A percentile compares a stretch with the other conserved stretches of the same genome.
phyloP scores from a whole-genome alignment of 2,888 invertebrate genomes.

The Kuschelorhynchus macadamiae region DNA sequence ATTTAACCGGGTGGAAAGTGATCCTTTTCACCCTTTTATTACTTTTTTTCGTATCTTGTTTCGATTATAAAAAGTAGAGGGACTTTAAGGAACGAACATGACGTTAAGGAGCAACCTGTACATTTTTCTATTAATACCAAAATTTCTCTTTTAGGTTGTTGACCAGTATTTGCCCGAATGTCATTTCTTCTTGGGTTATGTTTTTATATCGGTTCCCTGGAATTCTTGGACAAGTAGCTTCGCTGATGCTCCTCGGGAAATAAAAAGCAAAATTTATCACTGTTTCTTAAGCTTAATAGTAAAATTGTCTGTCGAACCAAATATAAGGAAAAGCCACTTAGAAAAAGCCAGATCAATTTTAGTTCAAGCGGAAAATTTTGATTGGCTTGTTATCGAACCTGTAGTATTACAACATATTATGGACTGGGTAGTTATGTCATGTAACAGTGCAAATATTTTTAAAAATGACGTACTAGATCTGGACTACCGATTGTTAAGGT shows the following conservation, averaged over 20 bases:
- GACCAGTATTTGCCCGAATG: constrained; percentile 79
- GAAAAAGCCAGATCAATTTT: constrained; percentile 68
- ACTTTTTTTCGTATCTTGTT: too few relatives aligned
- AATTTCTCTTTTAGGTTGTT: constrained; percentile 70
- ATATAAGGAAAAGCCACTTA: constrained; percentile 74
- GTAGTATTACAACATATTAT: constrained; percentile 76
- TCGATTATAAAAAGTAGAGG: too few relatives aligned
- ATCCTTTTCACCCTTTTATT: too few relatives aligned
- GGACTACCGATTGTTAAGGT: constrained; percentile 75
- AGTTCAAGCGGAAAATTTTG: constrained; percentile 74
- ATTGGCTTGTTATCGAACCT: constrained; percentile 78
- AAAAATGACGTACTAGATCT: constrained; percentile 71
- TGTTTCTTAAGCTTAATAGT: constrained; percentile 79
- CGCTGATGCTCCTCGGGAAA: constrained; percentile 66
- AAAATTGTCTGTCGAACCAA: constrained; percentile 80
- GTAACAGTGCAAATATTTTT: constrained; percentile 79
- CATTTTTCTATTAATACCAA: too few relatives aligned
- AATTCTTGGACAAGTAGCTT: constrained; percentile 72
- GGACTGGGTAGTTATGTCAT: constrained; percentile 82
- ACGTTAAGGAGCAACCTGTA: too few relatives aligned
- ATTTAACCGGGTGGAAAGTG: too few relatives aligned
- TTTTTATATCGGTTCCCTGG: constrained; percentile 81
- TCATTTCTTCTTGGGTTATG: constrained; percentile 79
- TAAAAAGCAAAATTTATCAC: constrained; percentile 71
- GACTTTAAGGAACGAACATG: too few relatives aligned